Percentiles rank a stretch among this genome's conserved stretches.
These are phyloP conservation scores for Melieria omissa DNA, from an alignment of 2,888 invertebrate species.

Conservation along the genomic window DNA sequence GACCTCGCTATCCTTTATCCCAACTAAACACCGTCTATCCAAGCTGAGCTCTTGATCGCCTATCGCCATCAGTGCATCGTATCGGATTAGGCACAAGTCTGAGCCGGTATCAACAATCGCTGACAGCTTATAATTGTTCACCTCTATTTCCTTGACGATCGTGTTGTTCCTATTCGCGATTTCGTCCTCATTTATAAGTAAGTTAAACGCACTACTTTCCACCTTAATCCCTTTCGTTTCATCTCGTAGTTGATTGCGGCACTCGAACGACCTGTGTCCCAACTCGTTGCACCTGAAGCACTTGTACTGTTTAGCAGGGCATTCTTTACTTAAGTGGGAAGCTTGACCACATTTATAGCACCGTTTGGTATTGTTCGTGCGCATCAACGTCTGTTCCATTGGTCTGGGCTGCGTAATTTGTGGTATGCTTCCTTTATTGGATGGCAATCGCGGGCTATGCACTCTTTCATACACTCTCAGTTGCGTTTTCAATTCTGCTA, in stretches of 20 bases:
- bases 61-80: conserved; percentile 7
- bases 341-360: no score
- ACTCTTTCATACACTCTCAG: background rate
- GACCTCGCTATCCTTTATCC: background rate
- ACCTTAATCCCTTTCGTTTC: background rate
- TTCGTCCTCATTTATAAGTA: background rate
- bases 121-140: background rate
- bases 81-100: conserved; percentile 15
- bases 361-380: no score
- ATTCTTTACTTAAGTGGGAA: no score
- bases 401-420: no score
- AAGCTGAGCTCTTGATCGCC: background rate
- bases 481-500: background rate
- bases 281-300: conserved; percentile 17
- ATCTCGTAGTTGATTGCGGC: background rate
- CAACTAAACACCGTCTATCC: background rate
- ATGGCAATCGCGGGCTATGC: no score
- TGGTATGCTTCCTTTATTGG: no score
- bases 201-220: background rate
- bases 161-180: background rate
- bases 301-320: background rate
- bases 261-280: conserved; percentile 22
- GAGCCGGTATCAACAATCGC: conserved; percentile 24
- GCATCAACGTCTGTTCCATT: no score
- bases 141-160: background rate